These are phyloP conservation scores for Sebastes kiyomatsui DNA, from an alignment of 2,797 vertebrate genomes.

Conservation along the genomic window DNA sequence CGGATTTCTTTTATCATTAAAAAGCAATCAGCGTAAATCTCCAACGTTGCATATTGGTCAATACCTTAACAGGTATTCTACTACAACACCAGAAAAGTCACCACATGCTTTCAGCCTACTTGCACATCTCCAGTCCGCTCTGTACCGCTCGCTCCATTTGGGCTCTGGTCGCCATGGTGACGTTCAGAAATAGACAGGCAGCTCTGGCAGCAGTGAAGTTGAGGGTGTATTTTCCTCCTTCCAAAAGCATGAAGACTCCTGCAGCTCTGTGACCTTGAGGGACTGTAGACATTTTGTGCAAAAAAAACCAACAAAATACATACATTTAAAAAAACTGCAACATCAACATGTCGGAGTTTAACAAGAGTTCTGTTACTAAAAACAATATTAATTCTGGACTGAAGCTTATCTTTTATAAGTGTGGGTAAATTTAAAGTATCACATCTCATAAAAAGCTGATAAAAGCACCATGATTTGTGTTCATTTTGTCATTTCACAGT, in stretches of 20 bases:
- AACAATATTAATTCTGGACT: background rate
- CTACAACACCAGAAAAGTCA: background rate
- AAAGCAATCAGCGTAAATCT: rapidly evolving
- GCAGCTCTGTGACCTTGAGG: conserved; percentile 30
- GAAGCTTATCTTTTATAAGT: background rate
- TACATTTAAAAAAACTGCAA: background rate
- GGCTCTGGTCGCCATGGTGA: conserved; percentile 69
- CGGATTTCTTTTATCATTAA: background rate
- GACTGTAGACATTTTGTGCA: background rate
- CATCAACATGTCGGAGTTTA: background rate
- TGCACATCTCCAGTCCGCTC: conserved; percentile 80
- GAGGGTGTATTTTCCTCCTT: conserved; percentile 62
- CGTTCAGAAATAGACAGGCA: conserved; percentile 65
- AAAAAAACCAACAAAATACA: background rate
- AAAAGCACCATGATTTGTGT: background rate
- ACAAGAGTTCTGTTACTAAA: background rate
- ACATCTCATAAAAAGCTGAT: too few species aligned
- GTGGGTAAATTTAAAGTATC: background rate
- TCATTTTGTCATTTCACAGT: background rate
- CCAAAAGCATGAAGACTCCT: conserved; percentile 70
- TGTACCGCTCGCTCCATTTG: conserved; percentile 68
- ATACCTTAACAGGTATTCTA: background rate
- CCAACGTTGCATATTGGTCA: background rate
- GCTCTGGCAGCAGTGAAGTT: conserved; percentile 64
- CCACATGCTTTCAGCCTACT: conserved; percentile 57